A percentile compares a stretch with the other conserved stretches of the same genome.
phyloP scores from a whole-genome alignment of 2,888 invertebrate genomes.

The Bimastos eiseni region DNA sequence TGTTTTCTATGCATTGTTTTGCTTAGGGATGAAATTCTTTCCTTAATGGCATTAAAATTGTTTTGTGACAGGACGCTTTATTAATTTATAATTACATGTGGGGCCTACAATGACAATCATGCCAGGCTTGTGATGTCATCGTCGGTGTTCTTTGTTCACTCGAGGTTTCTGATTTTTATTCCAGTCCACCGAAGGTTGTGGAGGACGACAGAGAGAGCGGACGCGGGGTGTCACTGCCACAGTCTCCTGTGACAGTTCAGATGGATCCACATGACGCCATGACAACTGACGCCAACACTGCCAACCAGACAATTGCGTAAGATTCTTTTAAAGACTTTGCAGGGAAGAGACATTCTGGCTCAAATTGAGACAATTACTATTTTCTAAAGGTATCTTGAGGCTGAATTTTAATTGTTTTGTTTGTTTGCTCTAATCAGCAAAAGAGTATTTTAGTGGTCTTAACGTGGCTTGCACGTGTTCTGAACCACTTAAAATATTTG shows the following conservation, averaged over 20 bases:
- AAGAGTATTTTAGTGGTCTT: no score
- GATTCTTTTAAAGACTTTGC: not conserved
- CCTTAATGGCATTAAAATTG: no score
- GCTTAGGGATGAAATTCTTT: no score
- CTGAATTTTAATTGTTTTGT: not conserved
- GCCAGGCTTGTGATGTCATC: not conserved
- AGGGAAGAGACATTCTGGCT: not conserved
- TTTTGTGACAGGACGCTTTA: no score
- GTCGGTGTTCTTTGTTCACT: not conserved
- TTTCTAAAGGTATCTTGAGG: not conserved
- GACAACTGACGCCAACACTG: not conserved
- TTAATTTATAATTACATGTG: no score
- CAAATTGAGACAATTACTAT: not conserved
- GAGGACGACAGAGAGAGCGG: conserved; percentile 95
- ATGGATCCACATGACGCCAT: conserved; percentile 64
- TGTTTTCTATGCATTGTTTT: no score
- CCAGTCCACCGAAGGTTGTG: not conserved
- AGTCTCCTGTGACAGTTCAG: conserved; percentile 82
- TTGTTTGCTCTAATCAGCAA: not conserved
- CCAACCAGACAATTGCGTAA: conserved; percentile 1
- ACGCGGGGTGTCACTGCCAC: conserved; percentile 90
- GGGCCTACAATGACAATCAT: no score
- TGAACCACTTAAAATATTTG: not conserved
- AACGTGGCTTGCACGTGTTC: no score
- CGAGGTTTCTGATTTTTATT: not conserved